phyloP scores from a whole-genome alignment of 1,140 invertebrate species.

The Battus philenor region DNA sequence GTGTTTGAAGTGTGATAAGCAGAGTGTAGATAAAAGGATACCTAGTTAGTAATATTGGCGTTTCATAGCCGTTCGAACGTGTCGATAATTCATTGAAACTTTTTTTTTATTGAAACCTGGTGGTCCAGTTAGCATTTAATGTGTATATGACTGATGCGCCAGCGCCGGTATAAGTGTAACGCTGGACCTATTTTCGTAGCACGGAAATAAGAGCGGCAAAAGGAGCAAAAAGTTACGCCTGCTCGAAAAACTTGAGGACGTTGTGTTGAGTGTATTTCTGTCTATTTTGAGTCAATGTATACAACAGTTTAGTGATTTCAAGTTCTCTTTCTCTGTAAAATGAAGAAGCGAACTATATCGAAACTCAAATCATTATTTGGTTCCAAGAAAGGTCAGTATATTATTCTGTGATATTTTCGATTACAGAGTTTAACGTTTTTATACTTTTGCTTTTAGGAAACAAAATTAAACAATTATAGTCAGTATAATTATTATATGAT shows the following conservation, averaged over 20 bases:
- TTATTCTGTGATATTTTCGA: conserved; percentile 7
- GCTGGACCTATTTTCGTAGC: conserved; percentile 71
- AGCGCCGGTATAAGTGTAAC: conserved; percentile 65
- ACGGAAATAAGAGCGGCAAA: conserved; percentile 75
- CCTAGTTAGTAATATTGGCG: conserved; percentile 14
- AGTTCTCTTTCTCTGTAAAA: conserved; percentile 24
- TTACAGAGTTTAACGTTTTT: conserved; percentile 2
- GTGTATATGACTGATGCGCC: conserved; percentile 65
- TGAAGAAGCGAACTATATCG: conserved; percentile 67
- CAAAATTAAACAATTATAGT: too few relatives aligned
- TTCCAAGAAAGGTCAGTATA: conserved; percentile 60
- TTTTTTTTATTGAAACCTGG: conserved; percentile 28
- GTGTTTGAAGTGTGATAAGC: conserved; percentile 19
- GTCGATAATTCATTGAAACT: background rate
- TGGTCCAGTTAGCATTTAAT: conserved; percentile 30
- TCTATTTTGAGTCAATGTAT: conserved; percentile 59
- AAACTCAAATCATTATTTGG: conserved; percentile 64
- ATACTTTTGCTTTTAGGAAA: conserved; percentile 12
- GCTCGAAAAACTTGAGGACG: conserved; percentile 70
- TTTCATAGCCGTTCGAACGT: conserved; percentile 3
- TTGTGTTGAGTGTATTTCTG: conserved; percentile 65
- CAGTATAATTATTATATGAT: too few relatives aligned
- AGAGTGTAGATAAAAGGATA: conserved; percentile 19
- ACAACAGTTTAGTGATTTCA: conserved; percentile 40
- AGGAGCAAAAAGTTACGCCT: conserved; percentile 67